phyloP scores from a whole-genome alignment of 2,888 invertebrate genomes.

The Bellardia pandia region DNA sequence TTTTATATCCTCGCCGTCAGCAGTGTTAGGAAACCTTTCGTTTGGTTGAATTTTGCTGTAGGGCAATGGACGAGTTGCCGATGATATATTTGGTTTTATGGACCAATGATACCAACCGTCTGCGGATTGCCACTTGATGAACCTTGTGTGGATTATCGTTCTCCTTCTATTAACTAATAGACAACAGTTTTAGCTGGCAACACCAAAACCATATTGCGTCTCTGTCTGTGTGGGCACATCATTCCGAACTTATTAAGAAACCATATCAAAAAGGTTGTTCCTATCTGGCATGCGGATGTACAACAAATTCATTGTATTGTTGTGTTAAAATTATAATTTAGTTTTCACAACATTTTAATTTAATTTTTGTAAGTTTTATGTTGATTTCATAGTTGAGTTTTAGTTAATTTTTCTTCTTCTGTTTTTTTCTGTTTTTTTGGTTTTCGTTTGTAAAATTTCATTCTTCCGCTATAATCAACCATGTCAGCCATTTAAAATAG shows the following conservation, averaged over 20 bases:
- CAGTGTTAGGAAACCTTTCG: no score
- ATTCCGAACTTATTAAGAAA: no score
- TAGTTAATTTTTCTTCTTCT: slow-evolving; percentile 10
- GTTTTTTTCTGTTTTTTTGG: not conserved
- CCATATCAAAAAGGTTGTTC: slow-evolving; percentile 33
- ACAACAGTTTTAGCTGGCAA: not conserved
- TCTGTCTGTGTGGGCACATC: no score
- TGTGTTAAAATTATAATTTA: slow-evolving; percentile 58
- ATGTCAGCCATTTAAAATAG: slow-evolving; percentile 70
- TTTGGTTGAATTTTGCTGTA: no score
- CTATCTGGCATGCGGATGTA: slow-evolving; percentile 48
- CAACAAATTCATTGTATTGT: slow-evolving; percentile 51
- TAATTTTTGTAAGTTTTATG: slow-evolving; percentile 73
- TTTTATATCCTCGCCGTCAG: no score
- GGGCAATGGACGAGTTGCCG: no score
- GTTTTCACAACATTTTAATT: slow-evolving; percentile 61
- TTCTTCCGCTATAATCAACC: slow-evolving; percentile 71
- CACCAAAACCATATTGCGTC: not conserved
- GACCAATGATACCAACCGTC: no score
- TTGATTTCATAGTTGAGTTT: slow-evolving; percentile 77
- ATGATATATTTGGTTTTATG: no score
- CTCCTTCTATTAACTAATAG: no score
- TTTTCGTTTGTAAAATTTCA: slow-evolving; percentile 39
- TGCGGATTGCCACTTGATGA: no score
- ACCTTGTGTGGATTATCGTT: no score